Evolutionary conservation across 2,888 invertebrate genomes (phyloP).

Genomic region (Heliconius ismenius): DNA sequence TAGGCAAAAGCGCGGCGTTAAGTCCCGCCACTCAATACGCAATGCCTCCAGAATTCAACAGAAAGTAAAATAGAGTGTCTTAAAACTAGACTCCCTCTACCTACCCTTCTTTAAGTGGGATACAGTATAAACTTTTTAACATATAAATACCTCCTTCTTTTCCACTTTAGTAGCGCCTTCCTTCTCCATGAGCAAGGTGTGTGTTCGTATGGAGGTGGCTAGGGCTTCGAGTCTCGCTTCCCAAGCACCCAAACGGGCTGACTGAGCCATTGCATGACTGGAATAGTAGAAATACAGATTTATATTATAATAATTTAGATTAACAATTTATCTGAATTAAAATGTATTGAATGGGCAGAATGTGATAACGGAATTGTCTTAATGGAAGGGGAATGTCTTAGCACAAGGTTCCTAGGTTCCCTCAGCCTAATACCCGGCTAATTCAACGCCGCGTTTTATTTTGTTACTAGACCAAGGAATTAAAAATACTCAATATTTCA

Average conservation of each 20-base stretch:
- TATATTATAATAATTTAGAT: neutral
- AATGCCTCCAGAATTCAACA: neutral
- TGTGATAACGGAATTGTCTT: too few species aligned
- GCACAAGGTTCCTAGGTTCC: too few species aligned
- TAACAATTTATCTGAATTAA: too few species aligned
- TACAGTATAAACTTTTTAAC: neutral
- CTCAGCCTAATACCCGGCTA: too few species aligned
- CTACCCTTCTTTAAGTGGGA: neutral
- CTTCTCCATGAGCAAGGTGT: slow-evolving; percentile 89
- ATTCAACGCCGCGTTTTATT: too few species aligned
- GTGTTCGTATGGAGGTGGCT: slow-evolving; percentile 90
- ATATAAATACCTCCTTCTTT: slow-evolving; percentile 82
- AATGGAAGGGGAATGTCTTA: too few species aligned
- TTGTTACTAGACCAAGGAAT: too few species aligned
- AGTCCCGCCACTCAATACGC: neutral
- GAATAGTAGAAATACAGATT: neutral
- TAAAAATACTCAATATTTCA: too few species aligned
- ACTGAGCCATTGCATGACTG: slow-evolving; percentile 92
- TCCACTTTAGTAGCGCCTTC: slow-evolving; percentile 87
- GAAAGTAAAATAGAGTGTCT: neutral
- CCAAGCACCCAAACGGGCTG: slow-evolving; percentile 97
- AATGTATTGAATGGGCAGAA: too few species aligned
- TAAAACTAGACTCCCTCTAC: neutral
- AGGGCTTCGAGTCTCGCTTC: slow-evolving; percentile 92
- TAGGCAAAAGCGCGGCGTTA: too few species aligned